phyloP scores from a whole-genome alignment of 2,888 invertebrate species.

The Macrophya alboannulata region DNA sequence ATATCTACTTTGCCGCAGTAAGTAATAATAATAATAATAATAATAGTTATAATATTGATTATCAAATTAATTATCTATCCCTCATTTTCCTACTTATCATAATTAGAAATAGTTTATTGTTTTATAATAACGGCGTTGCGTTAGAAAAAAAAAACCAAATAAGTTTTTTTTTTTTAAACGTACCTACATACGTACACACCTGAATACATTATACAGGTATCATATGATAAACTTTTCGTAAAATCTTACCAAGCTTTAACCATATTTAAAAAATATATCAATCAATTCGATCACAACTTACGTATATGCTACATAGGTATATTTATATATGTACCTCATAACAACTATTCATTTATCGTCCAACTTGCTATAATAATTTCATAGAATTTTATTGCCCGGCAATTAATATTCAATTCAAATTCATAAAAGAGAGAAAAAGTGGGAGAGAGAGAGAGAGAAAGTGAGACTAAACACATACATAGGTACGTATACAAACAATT shows the following conservation, averaged over 20 bases:
- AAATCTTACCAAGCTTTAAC: constrained; percentile 36
- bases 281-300: not conserved
- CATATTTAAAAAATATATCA: constrained; percentile 15
- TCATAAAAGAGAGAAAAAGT: not conserved
- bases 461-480: not conserved
- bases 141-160: too few species aligned
- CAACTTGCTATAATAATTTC: not conserved
- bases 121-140: not conserved
- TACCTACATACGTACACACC: not conserved
- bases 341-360: not conserved
- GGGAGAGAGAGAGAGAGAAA: not conserved
- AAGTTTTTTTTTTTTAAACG: too few species aligned
- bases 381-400: not conserved
- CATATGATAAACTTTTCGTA: constrained; percentile 3
- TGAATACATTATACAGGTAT: not conserved
- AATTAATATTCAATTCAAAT: not conserved
- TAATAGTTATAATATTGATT: not conserved
- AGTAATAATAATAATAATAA: not conserved
- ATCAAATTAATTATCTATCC: not conserved
- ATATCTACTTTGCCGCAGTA: not conserved
- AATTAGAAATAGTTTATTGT: not conserved
- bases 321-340: too few species aligned
- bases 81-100: not conserved
- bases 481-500: not conserved
- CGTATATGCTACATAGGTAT: not conserved